These are phyloP conservation scores for Philotrypesis tridentata DNA, from an alignment of 1,140 invertebrate genomes.

Conservation along the genomic window DNA sequence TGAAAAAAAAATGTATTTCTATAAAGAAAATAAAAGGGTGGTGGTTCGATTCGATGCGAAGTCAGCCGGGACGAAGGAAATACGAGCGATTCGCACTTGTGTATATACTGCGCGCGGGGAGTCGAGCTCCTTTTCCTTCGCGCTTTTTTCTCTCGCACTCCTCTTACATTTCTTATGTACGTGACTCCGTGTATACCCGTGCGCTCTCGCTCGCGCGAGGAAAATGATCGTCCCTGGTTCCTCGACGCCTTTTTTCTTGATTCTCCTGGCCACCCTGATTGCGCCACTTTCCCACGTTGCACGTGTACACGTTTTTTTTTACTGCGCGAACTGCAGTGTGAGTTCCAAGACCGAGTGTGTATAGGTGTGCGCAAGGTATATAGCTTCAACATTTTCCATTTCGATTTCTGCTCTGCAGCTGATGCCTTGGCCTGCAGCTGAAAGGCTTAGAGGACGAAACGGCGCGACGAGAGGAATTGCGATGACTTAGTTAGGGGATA, in stretches of 20 bases:
- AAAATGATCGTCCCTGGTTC: background rate
- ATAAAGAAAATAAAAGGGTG: background rate
- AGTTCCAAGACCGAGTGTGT: too few species aligned
- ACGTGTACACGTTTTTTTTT: background rate
- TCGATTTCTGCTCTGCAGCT: background rate
- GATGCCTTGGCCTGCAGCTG: background rate
- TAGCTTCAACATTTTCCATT: background rate
- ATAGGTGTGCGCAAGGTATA: too few species aligned
- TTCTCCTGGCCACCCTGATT: background rate
- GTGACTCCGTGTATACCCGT: background rate
- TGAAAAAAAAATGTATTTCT: background rate
- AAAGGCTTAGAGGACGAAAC: background rate
- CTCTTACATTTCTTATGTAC: background rate
- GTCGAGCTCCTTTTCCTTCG: background rate
- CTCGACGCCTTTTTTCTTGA: background rate
- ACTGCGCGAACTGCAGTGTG: too few species aligned
- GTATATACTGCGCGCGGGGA: background rate
- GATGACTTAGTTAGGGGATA: constrained; percentile 34
- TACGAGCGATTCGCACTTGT: background rate
- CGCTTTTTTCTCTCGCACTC: background rate
- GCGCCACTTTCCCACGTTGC: background rate
- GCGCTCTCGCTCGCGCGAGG: background rate
- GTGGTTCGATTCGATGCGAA: background rate
- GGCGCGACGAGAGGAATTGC: constrained; percentile 10
- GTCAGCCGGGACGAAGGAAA: background rate